Evolutionary conservation across 2,797 vertebrate species (phyloP).

Genomic region (Euthynnus affinis): DNA sequence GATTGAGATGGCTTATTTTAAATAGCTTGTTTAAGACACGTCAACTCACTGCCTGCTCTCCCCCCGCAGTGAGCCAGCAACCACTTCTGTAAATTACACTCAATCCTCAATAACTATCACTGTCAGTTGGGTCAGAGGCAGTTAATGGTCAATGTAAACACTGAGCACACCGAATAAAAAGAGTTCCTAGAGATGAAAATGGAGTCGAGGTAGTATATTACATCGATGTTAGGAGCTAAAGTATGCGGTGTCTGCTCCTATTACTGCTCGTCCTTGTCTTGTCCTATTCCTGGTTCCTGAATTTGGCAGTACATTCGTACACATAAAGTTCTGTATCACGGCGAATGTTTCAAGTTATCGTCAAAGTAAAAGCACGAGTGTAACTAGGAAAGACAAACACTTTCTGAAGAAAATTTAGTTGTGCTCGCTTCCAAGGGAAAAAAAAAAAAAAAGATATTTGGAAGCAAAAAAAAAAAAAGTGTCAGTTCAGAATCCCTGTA

Average conservation of each 20-base stretch:
- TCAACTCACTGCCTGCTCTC: not conserved
- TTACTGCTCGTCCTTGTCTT: not conserved
- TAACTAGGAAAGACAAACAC: not conserved
- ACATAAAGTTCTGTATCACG: not conserved
- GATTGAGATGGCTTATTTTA: not conserved
- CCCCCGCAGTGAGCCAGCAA: not conserved
- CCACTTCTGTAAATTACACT: not conserved
- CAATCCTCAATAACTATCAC: constrained; percentile 1
- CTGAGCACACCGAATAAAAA: not conserved
- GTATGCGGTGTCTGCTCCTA: too few relatives aligned
- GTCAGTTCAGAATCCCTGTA: too few relatives aligned
- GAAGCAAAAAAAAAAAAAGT: too few relatives aligned
- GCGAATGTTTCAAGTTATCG: not conserved
- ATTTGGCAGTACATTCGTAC: too few relatives aligned
- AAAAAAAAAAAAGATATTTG: too few relatives aligned
- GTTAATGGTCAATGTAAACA: not conserved
- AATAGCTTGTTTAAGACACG: not conserved
- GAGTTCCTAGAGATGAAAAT: not conserved
- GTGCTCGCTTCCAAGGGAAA: too few relatives aligned
- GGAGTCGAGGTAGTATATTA: not conserved
- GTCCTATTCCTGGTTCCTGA: not conserved
- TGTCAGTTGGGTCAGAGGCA: not conserved
- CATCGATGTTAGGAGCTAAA: not conserved
- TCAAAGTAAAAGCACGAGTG: too few relatives aligned
- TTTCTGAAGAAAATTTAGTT: too few relatives aligned